Conservation (phyloP, 2,888 invertebrate species). For the Alentia gelatinosa region DNA sequence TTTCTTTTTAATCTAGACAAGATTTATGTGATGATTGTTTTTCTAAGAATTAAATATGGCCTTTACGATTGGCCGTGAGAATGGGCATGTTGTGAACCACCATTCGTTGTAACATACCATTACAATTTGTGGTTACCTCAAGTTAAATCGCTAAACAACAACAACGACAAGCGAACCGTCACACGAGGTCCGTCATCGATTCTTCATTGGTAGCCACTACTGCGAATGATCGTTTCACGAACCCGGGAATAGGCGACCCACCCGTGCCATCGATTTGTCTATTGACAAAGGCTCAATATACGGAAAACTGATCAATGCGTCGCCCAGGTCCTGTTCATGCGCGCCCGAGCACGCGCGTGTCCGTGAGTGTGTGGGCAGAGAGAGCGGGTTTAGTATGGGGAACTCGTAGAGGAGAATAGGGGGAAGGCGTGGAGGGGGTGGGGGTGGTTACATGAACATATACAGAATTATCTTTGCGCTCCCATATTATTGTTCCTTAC, state of each 20-base stretch:
- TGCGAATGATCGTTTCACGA: neutral
- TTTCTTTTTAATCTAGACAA: no score
- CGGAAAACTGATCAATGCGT: neutral
- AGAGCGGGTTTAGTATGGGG: neutral
- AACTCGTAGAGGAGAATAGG: no score
- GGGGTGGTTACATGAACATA: neutral
- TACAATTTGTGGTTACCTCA: neutral
- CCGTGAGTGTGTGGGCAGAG: no score
- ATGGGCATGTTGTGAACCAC: neutral
- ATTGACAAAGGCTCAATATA: neutral
- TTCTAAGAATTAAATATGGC: no score
- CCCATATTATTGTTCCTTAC: neutral
- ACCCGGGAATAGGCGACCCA: neutral
- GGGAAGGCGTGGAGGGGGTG: no score
- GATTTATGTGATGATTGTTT: no score
- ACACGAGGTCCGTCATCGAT: neutral
- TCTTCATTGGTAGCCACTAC: neutral
- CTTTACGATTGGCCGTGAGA: neutral
- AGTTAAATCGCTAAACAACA: neutral
- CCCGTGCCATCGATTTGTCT: neutral
- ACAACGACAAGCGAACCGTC: neutral
- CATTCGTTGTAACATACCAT: neutral
- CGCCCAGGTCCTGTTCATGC: no score
- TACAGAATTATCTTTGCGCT: neutral
- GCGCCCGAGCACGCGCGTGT: no score